Percentiles rank a stretch among this genome's conserved stretches.
Evolutionary conservation across 1,140 invertebrate species (phyloP).

Genomic region (Euura lappo): DNA sequence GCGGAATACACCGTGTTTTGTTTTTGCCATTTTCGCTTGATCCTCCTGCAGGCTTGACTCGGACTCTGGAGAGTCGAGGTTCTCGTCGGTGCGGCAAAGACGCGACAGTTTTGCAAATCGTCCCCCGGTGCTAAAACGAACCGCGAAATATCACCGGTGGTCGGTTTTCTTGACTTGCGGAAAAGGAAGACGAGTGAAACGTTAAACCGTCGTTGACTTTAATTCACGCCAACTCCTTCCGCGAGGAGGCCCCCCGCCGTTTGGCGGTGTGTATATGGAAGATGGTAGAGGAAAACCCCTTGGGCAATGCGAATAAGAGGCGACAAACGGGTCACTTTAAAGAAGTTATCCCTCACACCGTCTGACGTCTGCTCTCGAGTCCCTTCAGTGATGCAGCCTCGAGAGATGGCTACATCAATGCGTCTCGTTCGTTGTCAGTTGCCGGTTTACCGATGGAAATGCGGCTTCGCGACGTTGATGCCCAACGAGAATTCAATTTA

Average conservation of each 20-base stretch:
- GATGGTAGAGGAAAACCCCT: too few relatives aligned
- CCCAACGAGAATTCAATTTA: not conserved
- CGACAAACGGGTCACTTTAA: not conserved
- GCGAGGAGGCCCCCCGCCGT: not conserved
- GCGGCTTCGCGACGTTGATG: not conserved
- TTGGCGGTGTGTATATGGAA: not conserved
- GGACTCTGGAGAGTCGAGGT: not conserved
- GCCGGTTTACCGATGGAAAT: not conserved
- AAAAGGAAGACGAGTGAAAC: too few relatives aligned
- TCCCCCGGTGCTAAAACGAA: not conserved
- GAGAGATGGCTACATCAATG: not conserved
- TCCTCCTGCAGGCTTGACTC: too few relatives aligned
- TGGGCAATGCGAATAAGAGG: not conserved
- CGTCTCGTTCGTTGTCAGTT: not conserved
- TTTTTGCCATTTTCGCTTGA: not conserved
- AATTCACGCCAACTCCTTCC: not conserved
- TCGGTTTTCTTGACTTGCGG: too few relatives aligned
- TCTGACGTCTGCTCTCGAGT: not conserved
- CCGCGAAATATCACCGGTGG: not conserved
- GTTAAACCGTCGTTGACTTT: not conserved
- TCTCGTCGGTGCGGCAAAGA: not conserved
- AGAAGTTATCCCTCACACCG: constrained; percentile 4
- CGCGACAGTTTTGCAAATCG: constrained; percentile 6
- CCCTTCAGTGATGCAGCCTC: not conserved
- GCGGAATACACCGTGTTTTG: constrained; percentile 1